phyloP scores from a whole-genome alignment of 2,113 vertebrate genomes.

The Clarias batrachus region DNA sequence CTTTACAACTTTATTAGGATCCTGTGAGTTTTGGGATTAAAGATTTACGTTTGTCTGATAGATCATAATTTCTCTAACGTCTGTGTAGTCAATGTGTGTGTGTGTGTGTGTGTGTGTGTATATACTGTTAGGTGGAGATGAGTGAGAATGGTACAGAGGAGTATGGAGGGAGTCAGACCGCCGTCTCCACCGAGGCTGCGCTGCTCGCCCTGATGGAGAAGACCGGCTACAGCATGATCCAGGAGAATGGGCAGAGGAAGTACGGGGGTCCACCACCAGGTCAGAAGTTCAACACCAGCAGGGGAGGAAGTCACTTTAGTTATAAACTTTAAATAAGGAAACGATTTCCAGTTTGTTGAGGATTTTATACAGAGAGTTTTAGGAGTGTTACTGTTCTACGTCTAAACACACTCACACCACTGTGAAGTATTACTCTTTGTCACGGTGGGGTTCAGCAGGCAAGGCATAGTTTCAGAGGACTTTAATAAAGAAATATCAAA shows the following conservation, averaged over 20 bases:
- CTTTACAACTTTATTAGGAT: too few species aligned
- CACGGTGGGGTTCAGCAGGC: too few species aligned
- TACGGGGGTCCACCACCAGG: slow-evolving; percentile 96
- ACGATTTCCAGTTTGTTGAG: neutral
- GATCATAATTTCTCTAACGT: too few species aligned
- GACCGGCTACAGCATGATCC: slow-evolving; percentile 89
- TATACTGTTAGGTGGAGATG: slow-evolving; percentile 60
- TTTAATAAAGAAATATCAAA: too few species aligned
- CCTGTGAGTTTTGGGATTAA: too few species aligned
- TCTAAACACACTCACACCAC: neutral
- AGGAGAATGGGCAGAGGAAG: slow-evolving; percentile 95
- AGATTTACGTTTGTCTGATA: too few species aligned
- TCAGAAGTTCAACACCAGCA: slow-evolving; percentile 43
- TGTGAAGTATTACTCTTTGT: neutral
- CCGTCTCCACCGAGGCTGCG: slow-evolving; percentile 76
- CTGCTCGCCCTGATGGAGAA: slow-evolving; percentile 85
- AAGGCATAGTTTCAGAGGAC: too few species aligned
- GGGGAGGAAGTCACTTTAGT: neutral
- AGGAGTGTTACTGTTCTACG: neutral
- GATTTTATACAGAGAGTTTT: neutral
- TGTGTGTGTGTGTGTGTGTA: neutral
- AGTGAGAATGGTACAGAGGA: slow-evolving; percentile 61
- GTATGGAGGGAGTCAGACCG: slow-evolving; percentile 61
- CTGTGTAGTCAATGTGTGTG: neutral
- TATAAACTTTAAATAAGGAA: neutral